Conservation (phyloP, 2,113 vertebrate species). For the Charina bottae region DNA sequence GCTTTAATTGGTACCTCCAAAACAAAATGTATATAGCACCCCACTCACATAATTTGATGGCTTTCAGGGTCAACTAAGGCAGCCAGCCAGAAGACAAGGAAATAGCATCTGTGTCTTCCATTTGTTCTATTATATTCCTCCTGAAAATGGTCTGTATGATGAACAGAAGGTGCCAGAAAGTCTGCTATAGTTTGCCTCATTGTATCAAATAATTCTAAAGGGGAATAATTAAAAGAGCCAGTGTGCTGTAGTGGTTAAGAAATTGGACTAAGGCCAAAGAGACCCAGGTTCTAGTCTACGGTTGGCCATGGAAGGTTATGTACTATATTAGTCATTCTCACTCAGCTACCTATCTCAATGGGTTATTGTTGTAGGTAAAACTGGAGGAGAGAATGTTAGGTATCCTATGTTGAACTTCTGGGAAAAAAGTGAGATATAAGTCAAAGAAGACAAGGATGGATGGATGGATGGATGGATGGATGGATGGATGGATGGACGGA, state of each 20-base stretch:
- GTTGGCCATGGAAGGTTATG: not conserved
- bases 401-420: not conserved
- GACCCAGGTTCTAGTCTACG: not conserved
- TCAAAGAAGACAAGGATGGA: not conserved
- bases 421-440: not conserved
- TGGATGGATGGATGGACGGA: not conserved
- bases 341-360: not conserved
- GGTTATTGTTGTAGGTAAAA: not conserved
- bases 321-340: not conserved
- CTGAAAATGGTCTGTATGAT: not conserved
- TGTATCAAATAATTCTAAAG: not conserved
- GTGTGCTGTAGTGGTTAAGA: not conserved
- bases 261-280: not conserved
- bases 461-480: not conserved
- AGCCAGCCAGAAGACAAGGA: slow-evolving; percentile 7
- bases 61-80: not conserved
- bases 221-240: not conserved
- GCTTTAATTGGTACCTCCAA: slow-evolving; percentile 22
- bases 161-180: not conserved
- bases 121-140: not conserved
- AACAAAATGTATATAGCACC: not conserved
- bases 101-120: not conserved
- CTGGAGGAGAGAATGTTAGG: not conserved
- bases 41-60: not conserved
- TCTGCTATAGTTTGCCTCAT: not conserved